Evolutionary conservation across 2,113 vertebrate genomes (phyloP).

Genomic region (Pseudopipra pipra): DNA sequence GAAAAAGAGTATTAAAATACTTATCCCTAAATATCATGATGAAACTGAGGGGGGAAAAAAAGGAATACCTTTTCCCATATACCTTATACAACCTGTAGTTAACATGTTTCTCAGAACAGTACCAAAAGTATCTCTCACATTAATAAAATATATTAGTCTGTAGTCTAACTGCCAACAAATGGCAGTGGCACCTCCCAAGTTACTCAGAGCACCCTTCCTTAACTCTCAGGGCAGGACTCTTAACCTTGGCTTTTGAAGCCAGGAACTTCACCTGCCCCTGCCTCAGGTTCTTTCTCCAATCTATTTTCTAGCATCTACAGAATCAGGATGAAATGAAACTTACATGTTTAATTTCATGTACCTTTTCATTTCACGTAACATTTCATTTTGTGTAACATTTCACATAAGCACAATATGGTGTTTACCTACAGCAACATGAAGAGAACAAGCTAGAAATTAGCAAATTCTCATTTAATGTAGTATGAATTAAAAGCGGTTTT

Average conservation of each 20-base stretch:
- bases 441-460: not conserved
- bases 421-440: not conserved
- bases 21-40: not conserved
- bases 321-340: not conserved
- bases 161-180: not conserved
- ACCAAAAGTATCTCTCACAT: not conserved
- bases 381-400: not conserved
- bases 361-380: too few species aligned
- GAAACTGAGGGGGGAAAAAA: not conserved
- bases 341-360: not conserved
- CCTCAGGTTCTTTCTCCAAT: not conserved
- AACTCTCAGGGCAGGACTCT: not conserved
- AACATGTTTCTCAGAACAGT: not conserved
- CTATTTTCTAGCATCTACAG: not conserved
- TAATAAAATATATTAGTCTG: not conserved
- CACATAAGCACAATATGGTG: not conserved
- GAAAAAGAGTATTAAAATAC: not conserved
- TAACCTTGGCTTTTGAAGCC: not conserved
- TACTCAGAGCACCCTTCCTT: not conserved
- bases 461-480: not conserved
- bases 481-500: not conserved
- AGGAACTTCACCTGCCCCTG: not conserved
- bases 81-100: not conserved
- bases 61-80: not conserved
- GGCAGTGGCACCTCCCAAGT: not conserved